Base-by-base conservation (phyloP, 1,140 invertebrate species). In the Steinernema khuongi region DNA sequence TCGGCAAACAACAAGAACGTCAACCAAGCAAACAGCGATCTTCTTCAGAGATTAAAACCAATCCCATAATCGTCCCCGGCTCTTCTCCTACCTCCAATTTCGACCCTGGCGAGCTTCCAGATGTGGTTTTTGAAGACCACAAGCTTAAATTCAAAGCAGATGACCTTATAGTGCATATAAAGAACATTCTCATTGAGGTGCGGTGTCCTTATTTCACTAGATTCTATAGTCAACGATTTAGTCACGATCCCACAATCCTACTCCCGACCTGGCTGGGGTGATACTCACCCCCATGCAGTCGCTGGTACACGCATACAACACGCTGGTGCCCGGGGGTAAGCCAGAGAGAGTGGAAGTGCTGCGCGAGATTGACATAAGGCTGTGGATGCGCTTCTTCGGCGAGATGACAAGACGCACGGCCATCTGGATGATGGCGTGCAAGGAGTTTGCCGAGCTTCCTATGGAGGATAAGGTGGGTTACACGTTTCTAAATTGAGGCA, bases 281-380 rank as follows among this genome's bases (percentile, higher is more conserved):
- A 60, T n/a, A 22, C 50, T 60, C 22, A 60, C 50, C 19, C 50
- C 50, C 4, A 60, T 60, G 50, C 50, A 60, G 19, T 60, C 50
- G 4, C 50, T 60, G 11, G 14, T 60, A 4, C 50, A 26, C 50
- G 50, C 50, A 7, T 60, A 17, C 50, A 60, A 60, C 50, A 26
- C 11, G 11, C 14, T 60, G 50, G 22, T 60, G 14, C 50, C 50
- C 2, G 50, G 50, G 4, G 50, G 50, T n/a, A 60, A 26, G 26
- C 50, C 50, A 7, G 50, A 60, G 7, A 60, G 26, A 22, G 22
- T 60, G 11, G 50, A 11, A 60, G 4, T 60, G 4, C 26, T 7
- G 4, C 4, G 2, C 4, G 2, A 11, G 50, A 14, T 60, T 7
- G 50, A 60, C 50, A 11, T 60, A 4, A 7, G 50, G 22, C 4